A percentile compares a stretch with the other conserved stretches of the same genome.
Evolutionary conservation across 2,113 vertebrate genomes (phyloP).

Genomic region (Chiloscyllium plagiosum): DNA sequence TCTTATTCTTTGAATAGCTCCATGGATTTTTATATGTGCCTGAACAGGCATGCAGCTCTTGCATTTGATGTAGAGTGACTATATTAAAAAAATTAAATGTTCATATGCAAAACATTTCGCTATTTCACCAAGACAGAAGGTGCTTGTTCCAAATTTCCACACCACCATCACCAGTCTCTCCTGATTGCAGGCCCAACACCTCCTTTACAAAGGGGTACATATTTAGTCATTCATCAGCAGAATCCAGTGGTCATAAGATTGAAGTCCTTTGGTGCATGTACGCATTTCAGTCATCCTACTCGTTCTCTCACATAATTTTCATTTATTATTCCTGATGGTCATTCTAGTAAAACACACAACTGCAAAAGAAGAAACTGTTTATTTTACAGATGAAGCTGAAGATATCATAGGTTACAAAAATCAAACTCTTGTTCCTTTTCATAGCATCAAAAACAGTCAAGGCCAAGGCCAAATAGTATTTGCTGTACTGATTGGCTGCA

Average conservation of each 20-base stretch:
- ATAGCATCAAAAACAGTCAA: not conserved
- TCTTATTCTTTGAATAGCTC: not conserved
- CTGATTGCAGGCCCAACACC: not conserved
- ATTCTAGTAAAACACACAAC: not conserved
- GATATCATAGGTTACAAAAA: not conserved
- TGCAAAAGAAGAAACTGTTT: not conserved
- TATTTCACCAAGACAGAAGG: not conserved
- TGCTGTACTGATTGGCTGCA: not conserved
- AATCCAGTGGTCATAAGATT: not conserved
- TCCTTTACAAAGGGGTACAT: not conserved
- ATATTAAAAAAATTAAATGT: not conserved
- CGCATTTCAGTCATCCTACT: not conserved
- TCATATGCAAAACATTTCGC: not conserved
- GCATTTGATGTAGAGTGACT: not conserved
- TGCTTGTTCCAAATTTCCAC: not conserved
- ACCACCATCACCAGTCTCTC: not conserved
- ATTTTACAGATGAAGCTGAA: not conserved
- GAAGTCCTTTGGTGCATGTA: not conserved
- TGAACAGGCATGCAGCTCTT: not conserved
- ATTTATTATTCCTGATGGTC: not conserved
- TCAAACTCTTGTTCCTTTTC: not conserved
- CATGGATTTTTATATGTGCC: not conserved
- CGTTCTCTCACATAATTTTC: not conserved
- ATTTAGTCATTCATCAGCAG: not conserved
- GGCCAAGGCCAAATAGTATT: not conserved